Percentiles rank a stretch among this genome's conserved stretches.
These are phyloP conservation scores for Nycticebus coucang DNA, from an alignment of 2,113 vertebrate genomes.

Conservation along the genomic window DNA sequence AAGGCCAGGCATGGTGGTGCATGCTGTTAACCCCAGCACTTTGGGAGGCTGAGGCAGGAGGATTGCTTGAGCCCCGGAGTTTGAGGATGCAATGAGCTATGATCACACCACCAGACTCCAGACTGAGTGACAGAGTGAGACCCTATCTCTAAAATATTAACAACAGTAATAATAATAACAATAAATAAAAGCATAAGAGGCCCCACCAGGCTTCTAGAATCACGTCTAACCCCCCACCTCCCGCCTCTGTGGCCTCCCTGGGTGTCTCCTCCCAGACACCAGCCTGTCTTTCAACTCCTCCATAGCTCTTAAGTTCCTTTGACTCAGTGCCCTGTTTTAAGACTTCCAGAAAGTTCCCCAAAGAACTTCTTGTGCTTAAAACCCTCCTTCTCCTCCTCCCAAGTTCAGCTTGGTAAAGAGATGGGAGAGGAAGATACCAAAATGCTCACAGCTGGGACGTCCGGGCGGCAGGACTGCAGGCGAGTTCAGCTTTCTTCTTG, in stretches of 20 bases:
- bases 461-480: not conserved
- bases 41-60: not conserved
- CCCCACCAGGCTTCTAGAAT: not conserved
- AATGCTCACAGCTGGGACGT: not conserved
- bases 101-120: not conserved
- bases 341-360: constrained; percentile 8
- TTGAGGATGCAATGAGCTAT: not conserved
- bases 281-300: not conserved
- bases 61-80: not conserved
- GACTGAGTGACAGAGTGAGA: not conserved
- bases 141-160: not conserved
- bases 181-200: not conserved
- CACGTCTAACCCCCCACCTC: rapidly evolving
- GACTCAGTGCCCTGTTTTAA: not conserved
- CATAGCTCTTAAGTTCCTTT: not conserved
- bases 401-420: not conserved
- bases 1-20: not conserved
- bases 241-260: not conserved
- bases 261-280: no score
- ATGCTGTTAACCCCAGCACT: not conserved
- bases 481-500: not conserved
- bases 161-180: not conserved
- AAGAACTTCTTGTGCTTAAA: not conserved
- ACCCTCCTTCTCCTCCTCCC: not conserved
- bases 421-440: not conserved